phyloP scores from a whole-genome alignment of 2,113 vertebrate genomes.

The Anhinga anhinga region DNA sequence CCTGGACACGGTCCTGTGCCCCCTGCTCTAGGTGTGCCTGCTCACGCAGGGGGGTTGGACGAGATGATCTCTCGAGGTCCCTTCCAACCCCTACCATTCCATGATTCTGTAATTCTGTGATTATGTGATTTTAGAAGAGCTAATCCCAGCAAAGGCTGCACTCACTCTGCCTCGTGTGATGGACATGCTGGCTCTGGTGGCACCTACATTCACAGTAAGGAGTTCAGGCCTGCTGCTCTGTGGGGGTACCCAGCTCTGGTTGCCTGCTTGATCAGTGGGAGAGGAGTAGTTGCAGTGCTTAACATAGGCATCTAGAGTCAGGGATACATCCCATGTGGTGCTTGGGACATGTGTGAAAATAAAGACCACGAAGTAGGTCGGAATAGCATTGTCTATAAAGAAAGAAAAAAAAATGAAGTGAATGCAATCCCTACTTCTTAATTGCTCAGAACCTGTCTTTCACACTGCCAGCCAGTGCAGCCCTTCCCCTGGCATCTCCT shows the following conservation, averaged over 20 bases:
- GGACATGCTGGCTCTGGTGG: background rate
- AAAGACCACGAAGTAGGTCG: background rate
- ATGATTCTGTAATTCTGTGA: too few species aligned
- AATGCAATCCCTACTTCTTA: background rate
- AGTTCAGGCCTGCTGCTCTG: background rate
- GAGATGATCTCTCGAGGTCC: too few species aligned
- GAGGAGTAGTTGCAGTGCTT: background rate
- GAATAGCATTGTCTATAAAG: background rate
- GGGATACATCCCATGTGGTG: background rate
- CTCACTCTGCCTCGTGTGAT: background rate
- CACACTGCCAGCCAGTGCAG: background rate
- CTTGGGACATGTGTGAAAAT: background rate
- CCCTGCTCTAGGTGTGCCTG: too few species aligned
- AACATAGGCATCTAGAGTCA: background rate
- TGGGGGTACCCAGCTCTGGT: background rate
- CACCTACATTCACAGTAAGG: background rate
- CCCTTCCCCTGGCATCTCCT: constrained; percentile 39
- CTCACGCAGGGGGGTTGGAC: too few species aligned
- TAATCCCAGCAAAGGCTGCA: background rate
- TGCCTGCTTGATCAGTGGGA: background rate
- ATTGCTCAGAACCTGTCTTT: background rate
- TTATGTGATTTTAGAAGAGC: background rate
- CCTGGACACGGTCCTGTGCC: too few species aligned
- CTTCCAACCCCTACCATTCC: too few species aligned
- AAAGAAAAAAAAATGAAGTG: background rate